Base-by-base conservation (phyloP, 2,888 invertebrate species). In the Diarsia mendica region DNA sequence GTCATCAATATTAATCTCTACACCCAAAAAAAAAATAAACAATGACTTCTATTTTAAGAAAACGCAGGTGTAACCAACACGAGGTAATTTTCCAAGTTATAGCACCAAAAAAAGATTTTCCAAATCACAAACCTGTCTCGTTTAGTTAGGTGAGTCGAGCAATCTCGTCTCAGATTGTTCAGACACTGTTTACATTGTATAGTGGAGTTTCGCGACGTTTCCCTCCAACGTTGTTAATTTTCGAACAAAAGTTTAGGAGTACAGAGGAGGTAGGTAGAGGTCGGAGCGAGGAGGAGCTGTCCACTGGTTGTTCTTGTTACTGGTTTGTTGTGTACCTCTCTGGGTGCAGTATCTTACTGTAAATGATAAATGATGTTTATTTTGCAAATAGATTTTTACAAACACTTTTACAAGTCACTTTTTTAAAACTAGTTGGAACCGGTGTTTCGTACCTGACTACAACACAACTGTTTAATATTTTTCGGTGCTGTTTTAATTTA, bases 131-230 rank as follows among this genome's bases (percentile, higher is more conserved):
- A 51, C 75, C 66, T 80, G 82, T 82, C 82, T 82, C 70, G 80
- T 88, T 82, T 79, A 82, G 86, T 87, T 87, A 72, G 5, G 66
- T 61, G 77, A 84, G 82, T 87, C 80, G 64, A 77, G 70, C 73
- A 82, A 82, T 80, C 83, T 88, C 74, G 77, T 77, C 75, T 83
- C 72, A 86, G 79, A 85, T 86, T 88, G 88, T 87, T 82, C 65
- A 73, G 79, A 83, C 77, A 85, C 80, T 87, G 88, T 88, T 88
- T 87, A 83, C 80, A 77, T 86, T 80, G 75, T 79, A 71, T 77
- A 73, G 60, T 73, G 18, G 67, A 80, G 85, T 80, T 84, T 58
- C 75, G 55, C 72, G 86, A 82, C 88, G 75, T 72, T 78, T 77
- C 46, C n/a, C 68, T 75, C 28, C 67, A 77, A 72, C 68, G 78